phyloP scores from a whole-genome alignment of 2,113 vertebrate species.

The Spheniscus mendiculus region DNA sequence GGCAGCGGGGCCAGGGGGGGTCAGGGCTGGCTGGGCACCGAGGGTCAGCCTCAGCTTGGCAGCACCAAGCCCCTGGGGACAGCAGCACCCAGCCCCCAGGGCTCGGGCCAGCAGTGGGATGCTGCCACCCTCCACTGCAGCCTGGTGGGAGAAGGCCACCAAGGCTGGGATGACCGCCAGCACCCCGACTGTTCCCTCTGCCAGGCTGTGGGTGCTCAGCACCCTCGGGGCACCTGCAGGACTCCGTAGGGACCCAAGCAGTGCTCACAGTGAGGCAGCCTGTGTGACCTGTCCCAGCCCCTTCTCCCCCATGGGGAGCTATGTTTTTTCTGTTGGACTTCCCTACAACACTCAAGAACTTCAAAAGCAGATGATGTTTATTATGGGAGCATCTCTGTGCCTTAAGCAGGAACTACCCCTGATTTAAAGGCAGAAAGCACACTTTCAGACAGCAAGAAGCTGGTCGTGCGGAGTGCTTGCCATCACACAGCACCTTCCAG shows the following conservation, averaged over 20 bases:
- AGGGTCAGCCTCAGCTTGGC: not conserved
- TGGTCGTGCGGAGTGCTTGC: rapidly evolving
- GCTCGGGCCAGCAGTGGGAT: not conserved
- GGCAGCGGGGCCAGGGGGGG: rapidly evolving
- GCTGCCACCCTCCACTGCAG: not conserved
- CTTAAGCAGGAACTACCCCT: not conserved
- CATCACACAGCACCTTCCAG: not conserved
- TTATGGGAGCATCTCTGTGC: not conserved
- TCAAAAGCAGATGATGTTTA: not conserved
- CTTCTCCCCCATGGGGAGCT: rapidly evolving
- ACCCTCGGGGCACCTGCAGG: not conserved
- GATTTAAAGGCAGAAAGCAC: not conserved
- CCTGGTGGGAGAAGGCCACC: not conserved
- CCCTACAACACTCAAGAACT: not conserved
- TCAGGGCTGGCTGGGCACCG: not conserved
- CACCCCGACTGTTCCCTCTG: rapidly evolving
- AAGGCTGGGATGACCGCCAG: not conserved
- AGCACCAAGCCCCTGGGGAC: not conserved
- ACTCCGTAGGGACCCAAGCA: not conserved
- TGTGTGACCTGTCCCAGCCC: not conserved
- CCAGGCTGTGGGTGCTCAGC: not conserved
- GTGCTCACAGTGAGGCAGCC: rapidly evolving
- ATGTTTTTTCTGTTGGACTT: too few species aligned
- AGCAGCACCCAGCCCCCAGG: not conserved
- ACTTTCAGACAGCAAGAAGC: not conserved